These are phyloP conservation scores for Pteronura brasiliensis DNA, from an alignment of 2,113 vertebrate species.

Conservation along the genomic window DNA sequence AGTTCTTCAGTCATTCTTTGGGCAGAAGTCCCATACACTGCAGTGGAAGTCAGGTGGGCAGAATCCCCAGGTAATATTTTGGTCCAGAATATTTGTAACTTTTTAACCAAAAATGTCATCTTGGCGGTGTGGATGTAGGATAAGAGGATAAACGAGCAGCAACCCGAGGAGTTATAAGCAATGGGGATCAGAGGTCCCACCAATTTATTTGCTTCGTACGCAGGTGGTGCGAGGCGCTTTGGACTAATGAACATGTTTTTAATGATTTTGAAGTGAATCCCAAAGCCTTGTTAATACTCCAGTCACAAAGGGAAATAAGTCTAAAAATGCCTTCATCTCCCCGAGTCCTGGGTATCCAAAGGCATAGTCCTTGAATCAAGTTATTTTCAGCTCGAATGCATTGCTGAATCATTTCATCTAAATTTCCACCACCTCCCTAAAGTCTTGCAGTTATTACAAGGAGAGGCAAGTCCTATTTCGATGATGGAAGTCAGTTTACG, in stretches of 20 bases:
- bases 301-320: conserved; percentile 36
- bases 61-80: conserved; percentile 40
- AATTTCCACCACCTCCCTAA: conserved; percentile 22
- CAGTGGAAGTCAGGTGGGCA: not conserved
- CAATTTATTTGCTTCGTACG: conserved; percentile 36
- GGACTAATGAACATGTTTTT: conserved; percentile 55
- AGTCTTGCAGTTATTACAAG: conserved; percentile 31
- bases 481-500: conserved; percentile 54
- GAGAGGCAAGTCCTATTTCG: conserved; percentile 40
- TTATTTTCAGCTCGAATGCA: conserved; percentile 37
- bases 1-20: not conserved
- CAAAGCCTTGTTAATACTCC: conserved; percentile 12
- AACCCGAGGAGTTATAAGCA: not conserved
- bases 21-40: not conserved
- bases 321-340: conserved; percentile 28
- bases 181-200: not conserved
- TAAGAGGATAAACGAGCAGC: not conserved
- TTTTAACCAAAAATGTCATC: conserved; percentile 30
- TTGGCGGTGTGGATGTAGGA: not conserved
- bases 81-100: conserved; percentile 21
- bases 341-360: not conserved
- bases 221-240: conserved; percentile 38
- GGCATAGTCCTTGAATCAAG: conserved; percentile 23
- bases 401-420: conserved; percentile 67
- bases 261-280: conserved; percentile 57